These are phyloP conservation scores for Megastigmus dorsalis DNA, from an alignment of 2,888 invertebrate genomes.

Conservation along the genomic window DNA sequence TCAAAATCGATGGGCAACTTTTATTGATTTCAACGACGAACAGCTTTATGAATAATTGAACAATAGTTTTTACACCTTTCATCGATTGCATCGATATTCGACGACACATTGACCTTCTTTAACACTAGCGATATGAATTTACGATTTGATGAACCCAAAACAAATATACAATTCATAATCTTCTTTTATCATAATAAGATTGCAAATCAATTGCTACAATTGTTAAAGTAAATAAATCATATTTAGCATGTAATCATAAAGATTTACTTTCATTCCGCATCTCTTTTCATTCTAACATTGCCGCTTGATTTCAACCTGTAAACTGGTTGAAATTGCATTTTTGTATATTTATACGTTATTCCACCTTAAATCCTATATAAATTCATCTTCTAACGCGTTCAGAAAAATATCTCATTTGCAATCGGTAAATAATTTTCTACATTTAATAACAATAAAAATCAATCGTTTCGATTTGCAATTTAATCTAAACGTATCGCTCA, in stretches of 20 bases:
- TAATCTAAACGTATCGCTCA: not conserved
- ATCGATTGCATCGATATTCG: not conserved
- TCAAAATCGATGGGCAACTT: not conserved
- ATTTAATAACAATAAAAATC: conserved; percentile 1
- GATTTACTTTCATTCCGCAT: not conserved
- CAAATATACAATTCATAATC: conserved; percentile 10
- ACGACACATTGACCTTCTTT: not conserved
- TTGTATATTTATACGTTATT: not conserved
- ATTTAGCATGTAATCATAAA: not conserved
- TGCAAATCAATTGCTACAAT: not conserved
- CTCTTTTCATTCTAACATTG: conserved; percentile 21
- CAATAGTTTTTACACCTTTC: not conserved
- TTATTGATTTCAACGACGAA: conserved; percentile 9
- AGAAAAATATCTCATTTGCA: conserved; percentile 17
- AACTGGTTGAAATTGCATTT: not conserved
- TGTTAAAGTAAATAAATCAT: not conserved
- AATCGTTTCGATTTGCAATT: not conserved
- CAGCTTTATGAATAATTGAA: not conserved
- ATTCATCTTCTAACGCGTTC: not conserved
- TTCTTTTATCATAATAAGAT: not conserved
- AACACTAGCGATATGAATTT: conserved; percentile 32
- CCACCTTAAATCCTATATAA: not conserved
- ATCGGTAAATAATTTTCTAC: not conserved
- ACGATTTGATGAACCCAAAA: not conserved
- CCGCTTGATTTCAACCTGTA: not conserved